Evolutionary conservation across 2,113 vertebrate genomes (phyloP).

Genomic region (rat (Rattus norvegicus)): GRCr8 NC_086025.1:132366001-132366500

Average conservation of each 20-base stretch:
- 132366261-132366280: neutral
- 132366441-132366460: neutral
- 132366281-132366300: neutral
- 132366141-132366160: neutral
- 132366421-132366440: slow-evolving; percentile 17
- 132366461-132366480: neutral
- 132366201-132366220: neutral
- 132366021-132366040: neutral
- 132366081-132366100: neutral
- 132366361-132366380: neutral
- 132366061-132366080: neutral
- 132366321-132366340: neutral
- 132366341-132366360: neutral
- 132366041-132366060: neutral
- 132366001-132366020: neutral
- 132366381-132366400: neutral
- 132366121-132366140: neutral
- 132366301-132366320: slow-evolving; percentile 34
- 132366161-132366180: neutral
- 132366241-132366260: neutral
- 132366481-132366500: neutral
- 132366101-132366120: neutral
- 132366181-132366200: neutral
- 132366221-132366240: neutral
- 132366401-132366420: neutral